A percentile compares a stretch with the other conserved stretches of the same genome.
phyloP scores from a whole-genome alignment of 1,140 invertebrate genomes.

The Platorchestia sp. region DNA sequence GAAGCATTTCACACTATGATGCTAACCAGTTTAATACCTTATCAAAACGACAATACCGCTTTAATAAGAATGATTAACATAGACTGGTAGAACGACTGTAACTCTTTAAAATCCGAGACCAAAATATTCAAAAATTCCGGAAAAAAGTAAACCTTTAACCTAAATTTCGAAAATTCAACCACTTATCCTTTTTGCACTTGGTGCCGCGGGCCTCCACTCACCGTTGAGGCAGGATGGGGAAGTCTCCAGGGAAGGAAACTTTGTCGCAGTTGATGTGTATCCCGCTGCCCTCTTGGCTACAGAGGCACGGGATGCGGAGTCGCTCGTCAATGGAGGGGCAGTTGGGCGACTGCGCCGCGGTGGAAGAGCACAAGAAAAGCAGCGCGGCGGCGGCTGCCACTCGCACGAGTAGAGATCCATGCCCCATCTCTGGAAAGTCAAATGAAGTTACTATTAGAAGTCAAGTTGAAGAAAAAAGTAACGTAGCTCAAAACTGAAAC shows the following conservation, averaged over 20 bases:
- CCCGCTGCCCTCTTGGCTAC: slow-evolving; percentile 68
- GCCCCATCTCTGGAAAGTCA: neutral
- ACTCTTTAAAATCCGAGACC: no score
- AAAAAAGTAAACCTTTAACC: no score
- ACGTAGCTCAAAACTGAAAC: neutral
- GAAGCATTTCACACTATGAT: no score
- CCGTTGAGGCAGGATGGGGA: slow-evolving; percentile 80
- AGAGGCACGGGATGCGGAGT: slow-evolving; percentile 68
- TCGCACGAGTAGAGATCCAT: neutral
- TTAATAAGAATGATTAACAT: no score
- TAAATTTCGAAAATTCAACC: no score
- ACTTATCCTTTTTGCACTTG: no score
- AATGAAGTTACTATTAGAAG: neutral
- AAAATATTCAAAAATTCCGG: no score
- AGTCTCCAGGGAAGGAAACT: slow-evolving; percentile 84
- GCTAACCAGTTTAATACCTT: no score
- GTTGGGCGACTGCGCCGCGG: neutral
- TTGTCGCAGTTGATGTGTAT: slow-evolving; percentile 83
- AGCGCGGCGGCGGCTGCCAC: neutral
- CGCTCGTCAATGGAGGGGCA: slow-evolving; percentile 65
- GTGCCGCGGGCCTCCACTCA: slow-evolving; percentile 70
- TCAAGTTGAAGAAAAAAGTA: neutral
- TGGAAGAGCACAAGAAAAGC: neutral
- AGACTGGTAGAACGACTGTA: no score
- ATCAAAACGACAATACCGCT: no score